Evolutionary conservation across 1,140 invertebrate genomes (phyloP), one percentile per base, ranked within the genome.

Genomic region (Mylabris phalerata): DNA sequence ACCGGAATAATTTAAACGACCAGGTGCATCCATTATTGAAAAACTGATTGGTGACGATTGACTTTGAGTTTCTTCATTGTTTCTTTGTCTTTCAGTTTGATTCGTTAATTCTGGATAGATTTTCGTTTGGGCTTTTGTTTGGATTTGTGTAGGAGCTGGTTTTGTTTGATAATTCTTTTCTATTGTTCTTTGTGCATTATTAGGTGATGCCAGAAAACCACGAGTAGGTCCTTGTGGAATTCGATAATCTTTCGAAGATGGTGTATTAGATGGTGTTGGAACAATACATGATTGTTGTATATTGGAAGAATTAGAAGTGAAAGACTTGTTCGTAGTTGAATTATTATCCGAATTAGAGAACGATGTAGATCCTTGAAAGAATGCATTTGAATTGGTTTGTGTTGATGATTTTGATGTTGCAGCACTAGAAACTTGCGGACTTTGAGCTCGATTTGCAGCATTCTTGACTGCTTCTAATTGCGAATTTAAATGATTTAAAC

Each of bases 41-140:
- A 85, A 88, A 73, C 85, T 87, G 48, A 87, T 86, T 9, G 86
- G 85, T 2, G 85, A 87, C 1, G 84, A 86, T 63, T 88, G 86
- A 63, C 79, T 84, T 64, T 81, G 80, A 7, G 57, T 38, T 44
- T 69, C 64, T 38, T 74, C 72, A 40, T 57, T 77, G 68, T 46
- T 81, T 77, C 66, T 75, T 68, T 78, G 78, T 63, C 81, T 79
- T 63, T 79, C 76, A 60, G 67, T 68, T 46, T 79, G 77, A 48
- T 57, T 76, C 55, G 52, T 73, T 50, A 84, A 63, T 59, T 86
- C 84, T 6, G 84, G 80, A 73, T 85, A 85, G 50, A 83, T 79
- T 76, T 87, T 87, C 41, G 81, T 79, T 75, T 85, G 84, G 25
- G 83, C 81, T 71, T 86, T 86, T 41, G 82, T 84, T 68, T 84